Base-by-base conservation (phyloP, 1,140 invertebrate species). In the Atta texana region DNA sequence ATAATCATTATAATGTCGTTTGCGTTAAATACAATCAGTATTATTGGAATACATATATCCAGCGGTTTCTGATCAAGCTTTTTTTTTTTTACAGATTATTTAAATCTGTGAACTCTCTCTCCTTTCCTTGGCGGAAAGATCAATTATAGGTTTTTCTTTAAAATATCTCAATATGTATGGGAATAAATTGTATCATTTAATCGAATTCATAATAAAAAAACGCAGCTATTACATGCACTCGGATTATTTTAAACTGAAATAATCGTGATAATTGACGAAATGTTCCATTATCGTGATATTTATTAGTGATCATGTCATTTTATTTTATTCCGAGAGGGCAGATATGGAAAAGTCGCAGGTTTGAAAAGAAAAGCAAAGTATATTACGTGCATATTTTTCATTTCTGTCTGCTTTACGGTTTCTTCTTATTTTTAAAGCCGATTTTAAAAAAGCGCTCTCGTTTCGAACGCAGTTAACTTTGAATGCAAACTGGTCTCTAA, bases 381-480 rank as follows among this genome's bases (percentile, higher is more conserved):
- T 51, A 75, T 75, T 84, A 59, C 68, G 80, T 3, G 55, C 34
- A 34, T 61, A 49, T 82, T 72, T 82, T 82, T 82, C 53, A 61
- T 51, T 61, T 82, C 39, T 61, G 14, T 74, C 68, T 24, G 21
- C 39, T 84, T 74, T 84, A 14, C 28, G 24, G 18, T 16, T 21
- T 28, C n/a, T 72, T 71, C 14, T 72, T 53, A 34, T 61, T 82
- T 74, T 28, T 14, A 49, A 74, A 84, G 55, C 24, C 39, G 69
- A 84, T 84, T 75, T 84, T 84, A 84, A 34, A 75, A 84, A 84
- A 57, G 55, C 39, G 55, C 78, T 64, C 31, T 44, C 14, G 77
- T 16, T 81, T 39, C 69, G 80, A 61, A 59, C 55, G 34, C 55
- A 63, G 69, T 72, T 74, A 68, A 34, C 55, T 61, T 74, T 28